These are phyloP conservation scores for Atherix ibis DNA, from an alignment of 2,888 invertebrate genomes.

Conservation along the genomic window DNA sequence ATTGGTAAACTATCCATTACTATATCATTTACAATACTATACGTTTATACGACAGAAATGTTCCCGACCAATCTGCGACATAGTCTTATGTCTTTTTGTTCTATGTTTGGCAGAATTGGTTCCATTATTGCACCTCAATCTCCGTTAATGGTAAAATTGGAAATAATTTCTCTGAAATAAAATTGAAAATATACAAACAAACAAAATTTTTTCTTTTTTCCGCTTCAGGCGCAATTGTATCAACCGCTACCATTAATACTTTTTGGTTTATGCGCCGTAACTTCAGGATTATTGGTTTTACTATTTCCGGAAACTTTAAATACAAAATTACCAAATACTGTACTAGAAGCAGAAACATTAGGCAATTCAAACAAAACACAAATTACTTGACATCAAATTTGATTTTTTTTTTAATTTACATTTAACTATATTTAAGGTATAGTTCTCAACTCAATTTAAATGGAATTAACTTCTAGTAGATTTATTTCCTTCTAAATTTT, in stretches of 20 bases:
- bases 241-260: slow-evolving; percentile 36
- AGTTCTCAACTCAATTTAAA: no score
- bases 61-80: slow-evolving; percentile 52
- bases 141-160: slow-evolving; percentile 39
- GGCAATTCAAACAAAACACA: no score
- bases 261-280: slow-evolving; percentile 39
- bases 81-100: slow-evolving; percentile 48
- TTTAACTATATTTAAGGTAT: no score
- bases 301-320: slow-evolving; percentile 48
- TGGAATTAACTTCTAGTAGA: no score
- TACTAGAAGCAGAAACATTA: slow-evolving; percentile 40
- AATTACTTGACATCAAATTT: no score
- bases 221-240: not conserved
- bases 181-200: no score
- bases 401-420: no score
- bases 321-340: slow-evolving; percentile 42
- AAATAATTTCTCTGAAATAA: no score
- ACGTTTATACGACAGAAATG: slow-evolving; percentile 53
- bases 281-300: slow-evolving; percentile 40
- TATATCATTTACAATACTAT: slow-evolving; percentile 48
- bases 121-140: slow-evolving; percentile 56
- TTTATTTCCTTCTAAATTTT: no score
- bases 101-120: slow-evolving; percentile 52
- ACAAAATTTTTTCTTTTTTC: not conserved
- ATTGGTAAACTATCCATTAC: slow-evolving; percentile 49